Conservation (phyloP, 1,140 invertebrate species). For the Eumeta japonica region DNA sequence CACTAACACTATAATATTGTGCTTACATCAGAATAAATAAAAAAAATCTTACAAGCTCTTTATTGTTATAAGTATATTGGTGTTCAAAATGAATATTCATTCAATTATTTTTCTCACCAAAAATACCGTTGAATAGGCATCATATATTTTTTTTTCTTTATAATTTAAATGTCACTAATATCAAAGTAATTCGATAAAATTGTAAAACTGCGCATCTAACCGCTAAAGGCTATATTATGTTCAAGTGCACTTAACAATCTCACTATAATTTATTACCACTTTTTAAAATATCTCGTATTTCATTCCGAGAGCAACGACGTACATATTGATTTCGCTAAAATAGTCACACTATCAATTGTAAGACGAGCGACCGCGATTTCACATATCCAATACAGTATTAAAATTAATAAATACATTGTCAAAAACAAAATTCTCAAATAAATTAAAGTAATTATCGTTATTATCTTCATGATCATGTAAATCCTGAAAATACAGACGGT, state of each 20-base stretch:
- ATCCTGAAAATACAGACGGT: no score
- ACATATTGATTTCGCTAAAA: not conserved
- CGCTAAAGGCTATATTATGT: conserved; percentile 27
- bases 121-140: no score
- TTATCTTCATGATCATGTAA: no score
- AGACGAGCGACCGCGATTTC: no score
- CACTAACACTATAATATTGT: not conserved
- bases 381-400: not conserved
- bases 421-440: not conserved
- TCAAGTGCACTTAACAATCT: conserved; percentile 51
- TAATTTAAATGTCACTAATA: conserved; percentile 8
- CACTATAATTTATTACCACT: conserved; percentile 33
- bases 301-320: not conserved
- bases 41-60: not conserved
- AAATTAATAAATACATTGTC: not conserved
- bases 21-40: conserved; percentile 1
- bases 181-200: conserved; percentile 11
- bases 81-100: not conserved
- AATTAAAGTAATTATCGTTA: no score
- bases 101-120: not conserved
- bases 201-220: conserved; percentile 19
- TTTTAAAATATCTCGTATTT: conserved; percentile 13
- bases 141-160: not conserved
- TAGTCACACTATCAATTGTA: no score
- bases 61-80: not conserved